Evolutionary conservation across 1,140 invertebrate genomes (phyloP), one percentile per base, ranked within the genome.

Genomic region (Drosophila pandora): DNA sequence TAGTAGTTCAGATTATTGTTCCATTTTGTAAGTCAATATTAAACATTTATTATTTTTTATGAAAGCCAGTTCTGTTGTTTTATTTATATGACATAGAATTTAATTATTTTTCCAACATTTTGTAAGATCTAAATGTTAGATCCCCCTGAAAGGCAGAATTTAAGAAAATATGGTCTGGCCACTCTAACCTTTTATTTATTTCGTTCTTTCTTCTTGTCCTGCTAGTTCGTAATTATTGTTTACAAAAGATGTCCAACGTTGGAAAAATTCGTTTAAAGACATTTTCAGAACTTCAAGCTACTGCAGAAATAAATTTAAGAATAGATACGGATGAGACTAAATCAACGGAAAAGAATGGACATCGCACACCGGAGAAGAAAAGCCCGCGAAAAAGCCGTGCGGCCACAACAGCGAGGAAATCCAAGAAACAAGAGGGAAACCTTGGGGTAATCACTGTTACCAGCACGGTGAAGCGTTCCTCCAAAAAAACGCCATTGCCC

Each of bases 251-350:
- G 53, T 60, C 60, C 41, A 74, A 77, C 43, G 47, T 84, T 0
- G 81, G 82, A 2, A 81, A 55, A 32, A 81, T 84, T n/a, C 68
- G 74, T 2, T 48, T 84, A 23, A 84, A 41, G 53, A 53, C 54
- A 2, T 47, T 87, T 8, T 23, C 34, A 0, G 81, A 84, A 13
- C 57, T 84, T 6, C 62, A 64, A 43, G 10, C 32, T 0, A 54
- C 70, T 7, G 32, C 6, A 2, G 13, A 17, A 21, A 21, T 43
- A 34, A 30, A 23, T 9, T 3, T 23, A 3, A 10, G 7, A 22
- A 30, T 28, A 13, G 28, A 37, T 2, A 47, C 2, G 21, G 21
- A 17, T 22, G 2, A 9, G 1, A 7, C 17, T 1, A 37, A 25
- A 6, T 34, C 47, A 2, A 9, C 9, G 17, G 10, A n/a, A 6